These are phyloP conservation scores for Anoplolepis gracilipes DNA, from an alignment of 1,140 invertebrate genomes.

Conservation along the genomic window DNA sequence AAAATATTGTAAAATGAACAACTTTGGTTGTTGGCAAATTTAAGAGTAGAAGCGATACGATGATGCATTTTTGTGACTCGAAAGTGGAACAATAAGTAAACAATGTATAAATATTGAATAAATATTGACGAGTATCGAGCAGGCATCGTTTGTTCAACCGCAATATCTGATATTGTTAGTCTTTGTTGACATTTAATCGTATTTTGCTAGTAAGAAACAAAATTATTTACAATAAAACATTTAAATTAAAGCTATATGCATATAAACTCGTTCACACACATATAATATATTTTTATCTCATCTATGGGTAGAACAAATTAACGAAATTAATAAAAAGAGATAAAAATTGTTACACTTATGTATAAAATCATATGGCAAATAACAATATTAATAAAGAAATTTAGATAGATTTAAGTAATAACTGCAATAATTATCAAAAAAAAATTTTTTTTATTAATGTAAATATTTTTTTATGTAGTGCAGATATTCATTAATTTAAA, in stretches of 20 bases:
- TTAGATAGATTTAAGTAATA: neutral
- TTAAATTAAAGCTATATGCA: neutral
- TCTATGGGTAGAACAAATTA: neutral
- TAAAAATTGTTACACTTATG: neutral
- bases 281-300: too few relatives aligned
- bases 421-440: neutral
- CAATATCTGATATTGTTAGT: slow-evolving; percentile 29
- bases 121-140: slow-evolving; percentile 28
- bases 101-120: slow-evolving; percentile 26
- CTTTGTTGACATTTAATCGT: slow-evolving; percentile 35
- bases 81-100: slow-evolving; percentile 50
- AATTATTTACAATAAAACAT: neutral
- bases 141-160: neutral
- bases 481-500: neutral
- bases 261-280: neutral
- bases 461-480: neutral
- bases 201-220: slow-evolving; percentile 27
- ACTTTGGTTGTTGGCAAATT: slow-evolving; percentile 12
- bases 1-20: slow-evolving; percentile 22
- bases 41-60: slow-evolving; percentile 15
- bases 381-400: neutral
- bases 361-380: neutral
- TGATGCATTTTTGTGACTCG: slow-evolving; percentile 17
- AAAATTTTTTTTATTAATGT: neutral
- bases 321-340: slow-evolving; percentile 6